Percentiles rank a stretch among this genome's conserved stretches.
Evolutionary conservation across 1,140 invertebrate genomes (phyloP).

Genomic region (Oscheius sp.): DNA sequence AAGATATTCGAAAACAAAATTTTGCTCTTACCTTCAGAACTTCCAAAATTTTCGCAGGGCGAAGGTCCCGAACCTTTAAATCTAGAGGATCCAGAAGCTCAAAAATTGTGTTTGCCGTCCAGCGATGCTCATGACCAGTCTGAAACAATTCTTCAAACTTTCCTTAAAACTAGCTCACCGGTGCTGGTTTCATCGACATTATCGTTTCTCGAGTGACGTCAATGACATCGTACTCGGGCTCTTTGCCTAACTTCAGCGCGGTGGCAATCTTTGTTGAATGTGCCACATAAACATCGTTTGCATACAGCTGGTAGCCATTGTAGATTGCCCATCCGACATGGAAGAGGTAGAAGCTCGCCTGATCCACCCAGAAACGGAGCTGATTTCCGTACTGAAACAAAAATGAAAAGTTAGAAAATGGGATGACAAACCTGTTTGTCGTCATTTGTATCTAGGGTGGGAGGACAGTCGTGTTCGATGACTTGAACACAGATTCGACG

Average conservation of each 20-base stretch:
- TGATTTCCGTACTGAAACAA: neutral
- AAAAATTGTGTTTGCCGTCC: slow-evolving; percentile 34
- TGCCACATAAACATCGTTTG: slow-evolving; percentile 30
- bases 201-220: slow-evolving; percentile 3
- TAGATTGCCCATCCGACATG: slow-evolving; percentile 44
- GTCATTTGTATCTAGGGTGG: slow-evolving; percentile 21
- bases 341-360: slow-evolving; percentile 39
- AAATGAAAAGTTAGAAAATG: no score
- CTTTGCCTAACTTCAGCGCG: slow-evolving; percentile 2
- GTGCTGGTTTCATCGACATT: neutral
- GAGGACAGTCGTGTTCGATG: slow-evolving; percentile 26
- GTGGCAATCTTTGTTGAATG: slow-evolving; percentile 32
- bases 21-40: slow-evolving; percentile 16
- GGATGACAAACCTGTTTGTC: slow-evolving; percentile 16
- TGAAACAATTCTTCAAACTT: neutral
- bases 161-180: neutral
- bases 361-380: slow-evolving; percentile 36
- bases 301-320: slow-evolving; percentile 31
- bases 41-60: slow-evolving; percentile 40
- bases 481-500: slow-evolving; percentile 41
- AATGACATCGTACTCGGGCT: neutral
- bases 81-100: slow-evolving; percentile 48
- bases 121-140: neutral
- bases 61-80: slow-evolving; percentile 25
- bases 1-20: neutral